A percentile compares a stretch with the other conserved stretches of the same genome.
These are phyloP conservation scores for Bugula neritina DNA, from an alignment of 2,888 invertebrate species.

Conservation along the genomic window DNA sequence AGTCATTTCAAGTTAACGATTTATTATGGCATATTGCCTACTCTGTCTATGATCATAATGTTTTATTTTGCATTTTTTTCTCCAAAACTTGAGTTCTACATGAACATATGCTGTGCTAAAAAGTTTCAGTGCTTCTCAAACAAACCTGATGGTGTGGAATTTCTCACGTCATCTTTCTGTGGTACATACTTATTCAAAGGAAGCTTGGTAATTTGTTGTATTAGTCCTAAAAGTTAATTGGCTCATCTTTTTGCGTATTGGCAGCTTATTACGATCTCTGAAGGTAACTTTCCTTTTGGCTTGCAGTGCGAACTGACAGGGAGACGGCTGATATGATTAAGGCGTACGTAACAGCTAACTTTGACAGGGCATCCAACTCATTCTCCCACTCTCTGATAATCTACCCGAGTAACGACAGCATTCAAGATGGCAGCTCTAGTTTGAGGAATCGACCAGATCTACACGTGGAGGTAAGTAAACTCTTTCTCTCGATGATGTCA, in stretches of 20 bases:
- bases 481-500: too few relatives aligned
- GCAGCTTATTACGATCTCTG: not conserved
- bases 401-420: conserved; percentile 23
- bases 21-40: too few relatives aligned
- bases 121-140: too few relatives aligned
- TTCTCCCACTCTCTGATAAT: conserved; percentile 9
- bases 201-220: not conserved
- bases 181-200: not conserved
- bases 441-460: not conserved
- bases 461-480: conserved; percentile 5
- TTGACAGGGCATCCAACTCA: conserved; percentile 9
- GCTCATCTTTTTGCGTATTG: not conserved
- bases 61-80: too few relatives aligned
- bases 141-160: too few relatives aligned
- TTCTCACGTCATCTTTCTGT: not conserved
- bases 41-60: too few relatives aligned
- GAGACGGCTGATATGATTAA: conserved; percentile 26
- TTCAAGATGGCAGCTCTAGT: not conserved
- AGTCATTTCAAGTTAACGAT: too few relatives aligned
- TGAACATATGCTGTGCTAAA: too few relatives aligned
- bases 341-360: conserved; percentile 14
- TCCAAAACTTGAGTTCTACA: too few relatives aligned
- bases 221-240: not conserved
- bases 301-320: conserved; percentile 20
- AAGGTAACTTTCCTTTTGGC: not conserved